Evolutionary conservation across 2,113 vertebrate species (phyloP).

Genomic region (Isurus oxyrinchus): DNA sequence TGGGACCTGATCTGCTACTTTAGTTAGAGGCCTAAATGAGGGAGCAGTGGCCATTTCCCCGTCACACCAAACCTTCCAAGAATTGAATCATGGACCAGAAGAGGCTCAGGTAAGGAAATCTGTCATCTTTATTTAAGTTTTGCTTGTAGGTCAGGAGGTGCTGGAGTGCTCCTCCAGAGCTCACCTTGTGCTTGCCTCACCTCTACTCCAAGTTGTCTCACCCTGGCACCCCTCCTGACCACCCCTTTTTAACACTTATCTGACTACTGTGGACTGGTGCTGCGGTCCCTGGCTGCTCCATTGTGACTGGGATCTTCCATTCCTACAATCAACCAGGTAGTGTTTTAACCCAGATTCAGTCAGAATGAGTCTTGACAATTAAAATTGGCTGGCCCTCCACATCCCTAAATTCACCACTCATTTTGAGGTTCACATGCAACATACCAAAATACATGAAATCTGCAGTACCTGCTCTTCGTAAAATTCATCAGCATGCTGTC

Average conservation of each 20-base stretch:
- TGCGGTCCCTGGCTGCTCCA: neutral
- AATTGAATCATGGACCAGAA: too few relatives aligned
- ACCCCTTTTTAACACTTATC: neutral
- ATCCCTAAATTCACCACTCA: neutral
- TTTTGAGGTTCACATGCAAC: neutral
- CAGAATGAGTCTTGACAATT: neutral
- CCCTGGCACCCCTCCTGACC: neutral
- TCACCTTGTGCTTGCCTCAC: neutral
- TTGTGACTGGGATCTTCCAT: neutral
- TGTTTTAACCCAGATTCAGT: neutral
- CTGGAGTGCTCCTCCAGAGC: too few relatives aligned
- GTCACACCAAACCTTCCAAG: too few relatives aligned
- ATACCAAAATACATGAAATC: neutral
- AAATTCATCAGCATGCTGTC: too few relatives aligned
- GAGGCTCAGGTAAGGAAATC: too few relatives aligned
- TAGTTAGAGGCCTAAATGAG: too few relatives aligned
- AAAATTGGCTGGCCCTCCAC: neutral
- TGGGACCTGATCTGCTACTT: too few relatives aligned
- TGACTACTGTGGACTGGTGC: neutral
- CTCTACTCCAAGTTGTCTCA: neutral
- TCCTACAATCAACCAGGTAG: neutral
- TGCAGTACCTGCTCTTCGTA: too few relatives aligned
- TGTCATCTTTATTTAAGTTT: too few relatives aligned
- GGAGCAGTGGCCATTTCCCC: too few relatives aligned
- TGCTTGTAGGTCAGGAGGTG: too few relatives aligned